A percentile compares a stretch with the other conserved stretches of the same genome.
phyloP scores from a whole-genome alignment of 2,113 vertebrate genomes.

The Dermatemys mawii region DNA sequence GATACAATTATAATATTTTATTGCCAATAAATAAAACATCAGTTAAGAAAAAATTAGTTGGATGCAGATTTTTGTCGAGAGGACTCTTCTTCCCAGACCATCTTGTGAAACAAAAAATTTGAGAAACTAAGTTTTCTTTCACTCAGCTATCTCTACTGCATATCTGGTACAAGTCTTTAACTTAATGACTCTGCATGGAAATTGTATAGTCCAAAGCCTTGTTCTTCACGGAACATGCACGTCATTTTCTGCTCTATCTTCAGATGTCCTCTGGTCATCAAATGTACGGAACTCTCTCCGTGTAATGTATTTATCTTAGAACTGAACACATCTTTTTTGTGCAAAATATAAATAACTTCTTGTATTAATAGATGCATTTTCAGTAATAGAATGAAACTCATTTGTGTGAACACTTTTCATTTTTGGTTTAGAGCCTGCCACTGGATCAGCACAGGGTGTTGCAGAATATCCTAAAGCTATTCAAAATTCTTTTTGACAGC shows the following conservation, averaged over 20 bases:
- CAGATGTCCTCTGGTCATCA: conserved; percentile 6
- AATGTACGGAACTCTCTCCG: not conserved
- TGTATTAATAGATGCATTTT: not conserved
- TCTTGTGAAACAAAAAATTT: not conserved
- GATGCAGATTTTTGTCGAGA: not conserved
- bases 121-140: not conserved
- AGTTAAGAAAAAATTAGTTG: not conserved
- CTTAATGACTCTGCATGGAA: not conserved
- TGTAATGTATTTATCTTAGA: not conserved
- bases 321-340: not conserved
- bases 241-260: not conserved
- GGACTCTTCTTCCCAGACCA: not conserved
- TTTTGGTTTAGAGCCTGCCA: not conserved
- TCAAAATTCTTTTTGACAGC: conserved; percentile 57
- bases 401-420: not conserved
- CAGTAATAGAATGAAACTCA: not conserved
- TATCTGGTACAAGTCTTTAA: not conserved
- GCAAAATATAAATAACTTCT: not conserved
- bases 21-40: not conserved
- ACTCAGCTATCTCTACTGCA: not conserved
- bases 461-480: not conserved
- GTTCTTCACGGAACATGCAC: not conserved
- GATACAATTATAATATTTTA: not conserved
- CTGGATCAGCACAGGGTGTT: not conserved
- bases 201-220: not conserved